phyloP scores from a whole-genome alignment of 2,797 vertebrate species.

The Acanthiza pusilla region DNA sequence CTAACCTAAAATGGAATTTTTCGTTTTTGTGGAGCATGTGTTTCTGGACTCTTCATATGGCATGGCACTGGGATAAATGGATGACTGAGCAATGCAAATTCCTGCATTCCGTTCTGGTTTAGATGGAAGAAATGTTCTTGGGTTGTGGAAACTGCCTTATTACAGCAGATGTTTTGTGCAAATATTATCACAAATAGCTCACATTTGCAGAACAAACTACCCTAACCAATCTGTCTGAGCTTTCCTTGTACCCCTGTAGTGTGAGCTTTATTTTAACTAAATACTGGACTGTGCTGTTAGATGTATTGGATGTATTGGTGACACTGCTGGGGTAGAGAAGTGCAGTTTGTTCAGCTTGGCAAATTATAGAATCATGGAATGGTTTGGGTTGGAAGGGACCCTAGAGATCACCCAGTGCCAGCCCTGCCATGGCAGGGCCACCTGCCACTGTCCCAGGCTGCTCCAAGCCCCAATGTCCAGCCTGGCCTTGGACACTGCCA shows the following conservation, averaged over 20 bases:
- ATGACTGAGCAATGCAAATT: background rate
- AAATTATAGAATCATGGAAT: background rate
- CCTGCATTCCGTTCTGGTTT: background rate
- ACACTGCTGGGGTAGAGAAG: background rate
- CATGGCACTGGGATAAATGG: background rate
- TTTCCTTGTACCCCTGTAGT: background rate
- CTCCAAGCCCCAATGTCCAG: fast-evolving
- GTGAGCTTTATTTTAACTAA: background rate
- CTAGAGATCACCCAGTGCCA: fast-evolving
- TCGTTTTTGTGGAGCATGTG: background rate
- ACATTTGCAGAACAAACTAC: background rate
- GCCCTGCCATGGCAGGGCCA: background rate
- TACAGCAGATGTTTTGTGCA: background rate
- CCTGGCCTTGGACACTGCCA: background rate
- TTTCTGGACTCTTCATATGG: background rate
- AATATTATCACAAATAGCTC: background rate
- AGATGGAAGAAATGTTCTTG: background rate
- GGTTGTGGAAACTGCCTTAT: background rate
- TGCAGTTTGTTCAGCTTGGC: background rate
- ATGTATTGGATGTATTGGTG: background rate
- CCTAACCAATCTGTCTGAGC: background rate
- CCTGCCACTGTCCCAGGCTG: background rate
- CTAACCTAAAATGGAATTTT: background rate
- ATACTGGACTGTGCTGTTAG: background rate
- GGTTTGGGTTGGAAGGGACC: background rate